phyloP scores from a whole-genome alignment of 2,888 invertebrate genomes.

The Heteromyza rotundicornis region DNA sequence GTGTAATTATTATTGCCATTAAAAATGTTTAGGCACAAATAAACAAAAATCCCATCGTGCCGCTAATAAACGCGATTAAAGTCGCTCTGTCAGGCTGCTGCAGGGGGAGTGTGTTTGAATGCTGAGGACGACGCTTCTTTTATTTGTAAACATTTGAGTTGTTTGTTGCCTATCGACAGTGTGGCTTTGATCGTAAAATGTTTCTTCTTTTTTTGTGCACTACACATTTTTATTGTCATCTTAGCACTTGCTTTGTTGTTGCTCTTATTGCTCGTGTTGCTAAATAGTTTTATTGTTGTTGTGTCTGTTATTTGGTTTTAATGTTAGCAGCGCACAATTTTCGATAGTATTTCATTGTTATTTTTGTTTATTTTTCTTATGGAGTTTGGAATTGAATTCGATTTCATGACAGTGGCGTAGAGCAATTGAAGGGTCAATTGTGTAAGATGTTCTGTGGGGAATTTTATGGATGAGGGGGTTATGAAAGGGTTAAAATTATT shows the following conservation, averaged over 20 bases:
- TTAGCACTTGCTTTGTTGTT: neutral
- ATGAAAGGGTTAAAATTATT: too few species aligned
- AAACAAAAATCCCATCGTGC: too few species aligned
- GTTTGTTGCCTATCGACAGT: neutral
- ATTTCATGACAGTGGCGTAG: too few species aligned
- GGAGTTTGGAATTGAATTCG: too few species aligned
- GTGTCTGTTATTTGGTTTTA: neutral
- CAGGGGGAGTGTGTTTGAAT: neutral
- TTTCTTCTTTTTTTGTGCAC: too few species aligned
- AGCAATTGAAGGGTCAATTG: too few species aligned
- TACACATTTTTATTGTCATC: slow-evolving; percentile 1
- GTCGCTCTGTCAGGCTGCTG: slow-evolving; percentile 22
- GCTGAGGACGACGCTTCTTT: neutral
- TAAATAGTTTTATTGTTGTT: neutral
- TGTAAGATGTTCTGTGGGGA: too few species aligned
- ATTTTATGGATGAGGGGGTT: too few species aligned
- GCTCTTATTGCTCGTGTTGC: neutral
- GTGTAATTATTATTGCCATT: slow-evolving; percentile 33
- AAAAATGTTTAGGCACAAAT: slow-evolving; percentile 49
- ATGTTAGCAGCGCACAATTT: neutral
- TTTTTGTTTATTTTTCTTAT: neutral
- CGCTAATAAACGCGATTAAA: too few species aligned
- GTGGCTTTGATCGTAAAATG: neutral
- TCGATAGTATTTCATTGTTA: neutral
- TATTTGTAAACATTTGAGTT: neutral